A percentile compares a stretch with the other conserved stretches of the same genome.
These are phyloP conservation scores for Trinorchestia longiramus DNA, from an alignment of 1,140 invertebrate species.

Conservation along the genomic window DNA sequence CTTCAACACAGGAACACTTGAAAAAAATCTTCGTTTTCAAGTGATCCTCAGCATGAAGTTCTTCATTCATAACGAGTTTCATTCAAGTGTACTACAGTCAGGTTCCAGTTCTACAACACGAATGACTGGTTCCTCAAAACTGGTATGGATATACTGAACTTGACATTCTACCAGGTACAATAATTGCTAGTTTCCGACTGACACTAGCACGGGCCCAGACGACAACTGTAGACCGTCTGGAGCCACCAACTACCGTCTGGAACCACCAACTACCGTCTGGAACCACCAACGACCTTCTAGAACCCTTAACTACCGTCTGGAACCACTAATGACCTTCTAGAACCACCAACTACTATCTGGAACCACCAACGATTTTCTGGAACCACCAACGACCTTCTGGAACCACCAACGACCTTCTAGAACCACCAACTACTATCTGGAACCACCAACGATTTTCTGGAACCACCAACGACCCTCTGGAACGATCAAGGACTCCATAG, in stretches of 20 bases:
- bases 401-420: too few relatives aligned
- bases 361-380: too few relatives aligned
- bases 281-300: neutral
- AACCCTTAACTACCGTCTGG: neutral
- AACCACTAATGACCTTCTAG: neutral
- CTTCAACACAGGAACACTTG: neutral
- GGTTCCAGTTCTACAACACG: conserved; percentile 31
- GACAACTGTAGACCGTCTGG: neutral
- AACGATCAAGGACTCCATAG: too few relatives aligned
- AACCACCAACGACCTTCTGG: too few relatives aligned
- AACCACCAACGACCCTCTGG: too few relatives aligned
- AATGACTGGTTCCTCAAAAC: conserved; percentile 36
- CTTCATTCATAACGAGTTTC: conserved; percentile 30
- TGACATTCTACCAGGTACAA: conserved; percentile 15
- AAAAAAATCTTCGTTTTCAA: neutral
- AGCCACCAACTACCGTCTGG: neutral
- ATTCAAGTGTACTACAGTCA: neutral
- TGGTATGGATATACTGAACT: conserved; percentile 17
- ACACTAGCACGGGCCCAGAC: neutral
- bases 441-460: too few relatives aligned
- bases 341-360: too few relatives aligned
- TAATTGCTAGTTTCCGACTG: conserved; percentile 1
- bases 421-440: too few relatives aligned
- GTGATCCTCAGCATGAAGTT: neutral
- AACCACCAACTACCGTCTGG: neutral